Percentiles rank a stretch among this genome's conserved stretches.
Conservation (phyloP, 2,797 vertebrate species). For the Sebastolobus alascanus region DNA sequence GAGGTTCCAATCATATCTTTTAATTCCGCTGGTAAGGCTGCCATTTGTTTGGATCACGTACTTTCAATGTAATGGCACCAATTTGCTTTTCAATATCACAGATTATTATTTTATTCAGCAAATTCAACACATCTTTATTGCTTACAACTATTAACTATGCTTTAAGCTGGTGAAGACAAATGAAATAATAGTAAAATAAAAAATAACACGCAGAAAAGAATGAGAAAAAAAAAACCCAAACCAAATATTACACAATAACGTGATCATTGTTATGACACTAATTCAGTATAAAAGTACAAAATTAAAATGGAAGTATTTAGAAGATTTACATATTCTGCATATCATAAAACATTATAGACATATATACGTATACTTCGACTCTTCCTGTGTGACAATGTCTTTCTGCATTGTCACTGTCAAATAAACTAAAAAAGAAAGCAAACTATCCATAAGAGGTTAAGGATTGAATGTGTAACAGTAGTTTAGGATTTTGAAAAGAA, state of each 20-base stretch:
- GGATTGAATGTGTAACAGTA: neutral
- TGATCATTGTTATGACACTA: neutral
- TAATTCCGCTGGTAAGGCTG: neutral
- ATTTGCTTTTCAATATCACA: neutral
- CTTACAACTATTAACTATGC: neutral
- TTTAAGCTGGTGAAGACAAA: neutral
- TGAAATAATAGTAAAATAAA: neutral
- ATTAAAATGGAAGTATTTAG: neutral
- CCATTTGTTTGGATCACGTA: neutral
- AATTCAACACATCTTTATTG: neutral
- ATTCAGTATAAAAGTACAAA: neutral
- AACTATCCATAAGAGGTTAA: neutral
- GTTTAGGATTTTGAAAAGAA: neutral
- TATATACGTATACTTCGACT: neutral
- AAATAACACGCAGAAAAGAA: neutral
- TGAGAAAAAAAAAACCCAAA: neutral
- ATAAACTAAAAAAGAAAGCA: neutral
- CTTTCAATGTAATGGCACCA: neutral
- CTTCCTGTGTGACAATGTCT: neutral
- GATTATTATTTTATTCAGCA: neutral
- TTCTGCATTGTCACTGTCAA: neutral
- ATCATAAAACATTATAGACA: neutral
- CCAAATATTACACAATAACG: neutral
- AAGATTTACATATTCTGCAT: neutral
- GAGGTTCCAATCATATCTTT: neutral